Base-by-base conservation (phyloP, 2,113 vertebrate species). In the Microtus richardsoni region DNA sequence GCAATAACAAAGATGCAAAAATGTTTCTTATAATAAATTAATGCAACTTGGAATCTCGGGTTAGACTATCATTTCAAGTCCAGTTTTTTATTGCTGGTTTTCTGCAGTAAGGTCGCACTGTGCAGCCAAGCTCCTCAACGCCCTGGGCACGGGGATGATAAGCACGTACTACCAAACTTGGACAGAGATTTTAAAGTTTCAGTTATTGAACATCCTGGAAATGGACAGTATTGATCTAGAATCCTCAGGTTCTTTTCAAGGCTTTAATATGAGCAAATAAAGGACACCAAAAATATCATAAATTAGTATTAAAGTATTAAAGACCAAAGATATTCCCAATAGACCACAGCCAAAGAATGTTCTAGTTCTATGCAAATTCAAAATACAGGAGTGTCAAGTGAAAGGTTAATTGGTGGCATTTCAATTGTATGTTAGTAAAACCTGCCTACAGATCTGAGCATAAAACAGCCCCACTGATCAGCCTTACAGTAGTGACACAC, bases 251-350 rank as follows among this genome's bases (percentile, higher is more conserved):
- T 60, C 54, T 82, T 7, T 73, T 93, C 83, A 80, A 96, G 28
- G 44, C 21, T 79, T 94, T 77, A 44, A 3, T 90, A 44, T 74
- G 71, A 82, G 73, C 44, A 17, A 64, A 16, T 68, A 54, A 21
- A 87, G 3, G 39, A 77, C 79, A 12, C 14, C n/a, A 80, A 94
- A 78, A 89, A 52, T 87, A 62, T 60, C 26, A 78, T 82, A 68
- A 94, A n/a, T 94, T 86, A 77, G 44, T 93, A 87, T 83, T 83
- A 89, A 96, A 78, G 73, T 89, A 39, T 54, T 91, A 60, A 36
- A 77, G 49, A 54, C 79, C 17, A 83, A 30, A 75, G 36, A n/a
- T 26, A 92, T 3, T 94, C 14, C n/a, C 26, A 94, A 60, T 30
- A 95, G 70, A 60, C 9, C 1, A 73, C 7, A 92, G 71, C 64